A percentile compares a stretch with the other conserved stretches of the same genome.
phyloP scores from a whole-genome alignment of 2,888 invertebrate genomes.

The Eurytoma californica region DNA sequence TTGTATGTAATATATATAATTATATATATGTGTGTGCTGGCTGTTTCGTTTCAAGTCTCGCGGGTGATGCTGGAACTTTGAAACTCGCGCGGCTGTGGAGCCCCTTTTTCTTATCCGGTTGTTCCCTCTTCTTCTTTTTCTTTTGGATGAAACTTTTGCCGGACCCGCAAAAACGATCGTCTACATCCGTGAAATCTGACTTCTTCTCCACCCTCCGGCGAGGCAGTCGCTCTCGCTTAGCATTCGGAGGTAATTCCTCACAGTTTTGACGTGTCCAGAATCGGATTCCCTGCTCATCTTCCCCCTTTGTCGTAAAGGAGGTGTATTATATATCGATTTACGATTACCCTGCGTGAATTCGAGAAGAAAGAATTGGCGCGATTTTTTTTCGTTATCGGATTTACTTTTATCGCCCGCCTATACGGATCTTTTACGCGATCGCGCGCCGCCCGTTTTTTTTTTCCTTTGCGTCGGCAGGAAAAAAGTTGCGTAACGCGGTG shows the following conservation, averaged over 20 bases:
- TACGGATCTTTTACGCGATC: neutral
- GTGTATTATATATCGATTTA: neutral
- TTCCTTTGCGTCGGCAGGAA: too few relatives aligned
- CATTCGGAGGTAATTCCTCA: conserved; percentile 5
- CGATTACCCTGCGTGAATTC: neutral
- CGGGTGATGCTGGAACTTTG: neutral
- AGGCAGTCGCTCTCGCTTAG: neutral
- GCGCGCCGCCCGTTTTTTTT: neutral
- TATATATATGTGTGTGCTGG: too few relatives aligned
- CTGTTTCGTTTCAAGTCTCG: neutral
- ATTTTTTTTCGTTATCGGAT: neutral
- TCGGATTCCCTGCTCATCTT: neutral
- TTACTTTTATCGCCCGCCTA: neutral
- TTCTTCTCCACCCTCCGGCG: neutral
- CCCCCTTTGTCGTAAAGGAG: too few relatives aligned
- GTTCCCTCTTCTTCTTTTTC: neutral
- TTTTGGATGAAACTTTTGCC: neutral
- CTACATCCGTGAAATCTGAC: conserved; percentile 10
- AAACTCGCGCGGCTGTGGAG: conserved; percentile 16
- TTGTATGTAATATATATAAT: too few relatives aligned
- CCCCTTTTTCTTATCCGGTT: neutral
- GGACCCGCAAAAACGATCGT: conserved; percentile 10
- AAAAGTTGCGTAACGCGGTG: too few relatives aligned
- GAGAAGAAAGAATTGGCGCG: neutral
- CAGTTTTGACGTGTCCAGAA: conserved; percentile 2